Evolutionary conservation across 1,140 invertebrate species (phyloP).

Genomic region (Telenomus remus): DNA sequence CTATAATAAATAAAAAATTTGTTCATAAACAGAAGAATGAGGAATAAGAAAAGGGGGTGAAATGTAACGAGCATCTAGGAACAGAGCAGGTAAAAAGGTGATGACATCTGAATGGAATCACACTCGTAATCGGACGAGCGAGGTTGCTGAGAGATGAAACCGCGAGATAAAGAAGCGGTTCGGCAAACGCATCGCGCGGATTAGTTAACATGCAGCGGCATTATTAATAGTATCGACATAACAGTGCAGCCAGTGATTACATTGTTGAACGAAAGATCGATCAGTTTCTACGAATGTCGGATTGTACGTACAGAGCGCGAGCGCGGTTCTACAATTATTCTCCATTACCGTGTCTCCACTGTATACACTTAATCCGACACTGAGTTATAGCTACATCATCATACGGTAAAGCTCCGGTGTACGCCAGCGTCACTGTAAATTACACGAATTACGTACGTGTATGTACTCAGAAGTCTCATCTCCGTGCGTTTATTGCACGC

Average conservation of each 20-base stretch:
- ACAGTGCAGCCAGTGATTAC: constrained; percentile 39
- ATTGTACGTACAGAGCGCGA: constrained; percentile 11
- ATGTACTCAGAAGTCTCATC: constrained; percentile 49
- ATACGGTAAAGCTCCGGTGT: constrained; percentile 42
- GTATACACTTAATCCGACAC: constrained; percentile 52
- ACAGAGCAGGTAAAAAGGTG: constrained; percentile 5
- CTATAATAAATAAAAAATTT: too few relatives aligned
- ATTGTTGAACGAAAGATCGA: constrained; percentile 54
- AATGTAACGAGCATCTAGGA: background rate
- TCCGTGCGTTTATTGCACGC: constrained; percentile 20
- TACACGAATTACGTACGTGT: constrained; percentile 51
- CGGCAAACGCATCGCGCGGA: constrained; percentile 27
- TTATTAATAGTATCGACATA: constrained; percentile 55
- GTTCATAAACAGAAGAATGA: background rate
- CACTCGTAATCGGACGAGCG: constrained; percentile 14
- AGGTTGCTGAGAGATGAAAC: background rate
- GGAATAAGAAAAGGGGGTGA: background rate
- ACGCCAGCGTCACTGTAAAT: constrained; percentile 49
- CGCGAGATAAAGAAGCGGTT: constrained; percentile 23
- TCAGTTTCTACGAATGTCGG: constrained; percentile 58
- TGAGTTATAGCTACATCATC: constrained; percentile 55
- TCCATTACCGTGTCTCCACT: constrained; percentile 54
- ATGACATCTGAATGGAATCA: constrained; percentile 43
- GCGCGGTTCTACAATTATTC: constrained; percentile 57
- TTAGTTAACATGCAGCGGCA: constrained; percentile 50